Conservation (phyloP, 2,113 vertebrate genomes). For the Stegastes partitus region DNA sequence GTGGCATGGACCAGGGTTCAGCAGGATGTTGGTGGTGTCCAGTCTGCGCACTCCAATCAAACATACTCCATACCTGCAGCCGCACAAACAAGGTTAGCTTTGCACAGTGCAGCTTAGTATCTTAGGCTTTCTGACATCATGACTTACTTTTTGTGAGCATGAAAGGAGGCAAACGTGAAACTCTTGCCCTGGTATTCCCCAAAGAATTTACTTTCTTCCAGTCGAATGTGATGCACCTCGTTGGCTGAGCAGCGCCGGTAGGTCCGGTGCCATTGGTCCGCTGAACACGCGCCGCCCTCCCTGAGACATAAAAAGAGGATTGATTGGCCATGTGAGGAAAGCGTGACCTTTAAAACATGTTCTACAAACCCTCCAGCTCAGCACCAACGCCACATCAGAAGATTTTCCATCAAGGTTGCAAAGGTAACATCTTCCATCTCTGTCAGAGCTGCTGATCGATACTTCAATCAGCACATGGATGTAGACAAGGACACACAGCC, state of each 20-base stretch:
- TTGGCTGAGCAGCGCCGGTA: conserved; percentile 89
- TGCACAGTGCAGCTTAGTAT: not conserved
- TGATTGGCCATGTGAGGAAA: conserved; percentile 40
- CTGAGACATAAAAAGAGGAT: conserved; percentile 55
- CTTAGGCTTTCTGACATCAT: not conserved
- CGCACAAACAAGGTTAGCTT: conserved; percentile 12
- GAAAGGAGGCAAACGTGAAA: conserved; percentile 90
- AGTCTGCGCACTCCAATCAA: conserved; percentile 86
- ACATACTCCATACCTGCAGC: conserved; percentile 87
- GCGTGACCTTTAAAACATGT: conserved; percentile 63
- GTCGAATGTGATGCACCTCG: conserved; percentile 88
- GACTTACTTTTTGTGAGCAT: conserved; percentile 89
- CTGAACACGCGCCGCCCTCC: conserved; percentile 79
- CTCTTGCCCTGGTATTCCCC: conserved; percentile 90
- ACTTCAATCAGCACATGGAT: conserved; percentile 41
- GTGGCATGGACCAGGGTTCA: conserved; percentile 88
- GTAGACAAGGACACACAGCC: conserved; percentile 32
- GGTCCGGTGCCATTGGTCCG: conserved; percentile 88
- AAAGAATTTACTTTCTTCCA: conserved; percentile 90
- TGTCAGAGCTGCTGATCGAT: conserved; percentile 62
- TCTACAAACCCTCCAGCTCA: conserved; percentile 32
- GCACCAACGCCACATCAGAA: conserved; percentile 11
- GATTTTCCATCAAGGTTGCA: conserved; percentile 38
- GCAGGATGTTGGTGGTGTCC: conserved; percentile 87
- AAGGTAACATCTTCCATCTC: conserved; percentile 43